Evolutionary conservation across 2,113 vertebrate genomes (phyloP).

Genomic region (Dromiciops gliroides): DNA sequence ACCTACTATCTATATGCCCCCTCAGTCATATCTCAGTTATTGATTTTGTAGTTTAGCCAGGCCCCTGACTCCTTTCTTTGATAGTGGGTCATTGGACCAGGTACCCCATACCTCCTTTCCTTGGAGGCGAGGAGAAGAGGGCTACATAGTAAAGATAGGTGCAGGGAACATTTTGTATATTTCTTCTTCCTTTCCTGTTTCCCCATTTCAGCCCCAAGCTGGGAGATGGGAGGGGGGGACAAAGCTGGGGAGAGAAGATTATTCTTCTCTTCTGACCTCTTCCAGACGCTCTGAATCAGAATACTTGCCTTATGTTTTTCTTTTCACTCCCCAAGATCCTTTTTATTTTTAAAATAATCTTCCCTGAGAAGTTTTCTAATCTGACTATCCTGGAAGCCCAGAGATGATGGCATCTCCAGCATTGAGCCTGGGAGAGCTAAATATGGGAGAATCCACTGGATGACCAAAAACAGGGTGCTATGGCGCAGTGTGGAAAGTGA

Average conservation of each 20-base stretch:
- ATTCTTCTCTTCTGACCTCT: neutral
- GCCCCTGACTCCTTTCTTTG: neutral
- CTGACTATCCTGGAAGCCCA: neutral
- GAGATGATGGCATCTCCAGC: neutral
- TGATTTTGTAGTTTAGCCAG: neutral
- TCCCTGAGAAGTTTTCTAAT: neutral
- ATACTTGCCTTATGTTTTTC: neutral
- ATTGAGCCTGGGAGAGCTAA: neutral
- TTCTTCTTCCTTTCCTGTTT: neutral
- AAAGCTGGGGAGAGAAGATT: neutral
- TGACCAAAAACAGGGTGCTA: neutral
- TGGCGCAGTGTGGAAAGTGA: neutral
- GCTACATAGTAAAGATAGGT: neutral
- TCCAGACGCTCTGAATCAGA: neutral
- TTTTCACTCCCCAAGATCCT: neutral
- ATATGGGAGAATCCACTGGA: fast-evolving
- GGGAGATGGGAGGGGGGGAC: fast-evolving
- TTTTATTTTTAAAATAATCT: neutral
- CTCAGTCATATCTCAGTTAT: neutral
- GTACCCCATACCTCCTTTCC: neutral
- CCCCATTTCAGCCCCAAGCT: fast-evolving
- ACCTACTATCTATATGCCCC: neutral
- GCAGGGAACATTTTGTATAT: neutral
- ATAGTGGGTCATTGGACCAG: neutral
- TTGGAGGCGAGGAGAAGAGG: neutral